A percentile compares a stretch with the other conserved stretches of the same genome.
phyloP scores from a whole-genome alignment of 2,888 invertebrate species.

The Tinea semifulvella region DNA sequence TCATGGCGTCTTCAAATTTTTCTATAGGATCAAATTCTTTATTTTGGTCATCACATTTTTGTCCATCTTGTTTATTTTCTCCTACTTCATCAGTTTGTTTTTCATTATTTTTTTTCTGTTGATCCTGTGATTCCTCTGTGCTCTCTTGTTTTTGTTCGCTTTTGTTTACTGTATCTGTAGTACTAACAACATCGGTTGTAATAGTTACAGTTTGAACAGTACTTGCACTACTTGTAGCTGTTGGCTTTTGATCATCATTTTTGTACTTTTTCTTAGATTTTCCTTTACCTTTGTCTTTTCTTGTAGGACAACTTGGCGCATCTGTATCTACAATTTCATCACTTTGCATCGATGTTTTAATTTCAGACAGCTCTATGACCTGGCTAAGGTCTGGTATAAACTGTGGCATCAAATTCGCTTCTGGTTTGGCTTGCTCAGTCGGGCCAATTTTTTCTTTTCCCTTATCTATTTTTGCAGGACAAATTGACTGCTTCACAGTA shows the following conservation, averaged over 20 bases:
- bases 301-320: constrained; percentile 24
- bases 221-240: constrained; percentile 18
- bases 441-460: not conserved
- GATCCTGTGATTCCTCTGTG: constrained; percentile 26
- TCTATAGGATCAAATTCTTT: constrained; percentile 42
- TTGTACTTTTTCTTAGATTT: constrained; percentile 7
- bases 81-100: constrained; percentile 28
- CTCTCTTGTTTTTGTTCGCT: constrained; percentile 30
- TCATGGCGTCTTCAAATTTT: constrained; percentile 54
- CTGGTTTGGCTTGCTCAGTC: not conserved
- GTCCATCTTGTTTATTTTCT: constrained; percentile 3
- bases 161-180: constrained; percentile 24
- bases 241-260: constrained; percentile 17
- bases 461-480: not conserved
- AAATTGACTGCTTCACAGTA: too few relatives aligned
- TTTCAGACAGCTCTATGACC: not conserved
- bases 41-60: not conserved
- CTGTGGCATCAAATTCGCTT: not conserved
- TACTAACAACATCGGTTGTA: constrained; percentile 16
- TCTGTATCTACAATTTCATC: not conserved
- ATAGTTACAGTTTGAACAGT: constrained; percentile 13
- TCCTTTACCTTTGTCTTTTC: constrained; percentile 17
- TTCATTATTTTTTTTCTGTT: constrained; percentile 35
- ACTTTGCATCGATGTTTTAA: not conserved
- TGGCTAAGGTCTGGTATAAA: not conserved